Percentiles rank a stretch among this genome's conserved stretches.
These are phyloP conservation scores for Meloidogyne exigua DNA, from an alignment of 1,140 invertebrate genomes.

Conservation along the genomic window DNA sequence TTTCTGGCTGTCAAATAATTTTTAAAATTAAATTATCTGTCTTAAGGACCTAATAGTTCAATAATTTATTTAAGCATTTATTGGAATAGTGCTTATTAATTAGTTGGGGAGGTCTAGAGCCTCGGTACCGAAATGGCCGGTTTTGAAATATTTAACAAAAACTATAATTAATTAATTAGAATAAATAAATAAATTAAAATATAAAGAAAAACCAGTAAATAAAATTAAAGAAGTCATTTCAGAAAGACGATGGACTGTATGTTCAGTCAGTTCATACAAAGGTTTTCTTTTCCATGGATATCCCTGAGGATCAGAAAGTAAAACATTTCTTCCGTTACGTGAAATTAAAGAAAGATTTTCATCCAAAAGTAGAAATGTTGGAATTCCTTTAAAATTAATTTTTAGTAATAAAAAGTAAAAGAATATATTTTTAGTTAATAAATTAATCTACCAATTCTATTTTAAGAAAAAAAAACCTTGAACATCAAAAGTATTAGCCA, in stretches of 20 bases:
- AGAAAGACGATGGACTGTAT: slow-evolving; percentile 33
- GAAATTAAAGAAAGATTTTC: slow-evolving; percentile 33
- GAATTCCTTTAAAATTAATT: slow-evolving; percentile 27
- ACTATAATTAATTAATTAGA: background rate
- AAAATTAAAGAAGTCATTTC: slow-evolving; percentile 36
- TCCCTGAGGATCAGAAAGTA: slow-evolving; percentile 36
- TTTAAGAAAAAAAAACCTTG: slow-evolving; percentile 19
- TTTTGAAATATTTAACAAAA: too few relatives aligned
- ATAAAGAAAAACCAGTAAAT: slow-evolving; percentile 41
- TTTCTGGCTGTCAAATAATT: too few relatives aligned
- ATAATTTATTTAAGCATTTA: too few relatives aligned
- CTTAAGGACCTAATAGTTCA: too few relatives aligned
- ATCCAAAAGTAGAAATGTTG: slow-evolving; percentile 36
- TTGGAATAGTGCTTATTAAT: too few relatives aligned
- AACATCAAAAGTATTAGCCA: slow-evolving; percentile 30
- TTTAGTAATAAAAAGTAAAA: background rate
- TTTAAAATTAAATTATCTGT: too few relatives aligned
- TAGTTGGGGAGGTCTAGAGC: too few relatives aligned
- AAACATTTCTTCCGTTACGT: slow-evolving; percentile 31
- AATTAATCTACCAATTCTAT: background rate
- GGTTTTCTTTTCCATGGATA: slow-evolving; percentile 35
- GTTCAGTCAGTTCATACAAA: slow-evolving; percentile 38
- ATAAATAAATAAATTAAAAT: background rate
- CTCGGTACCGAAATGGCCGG: too few relatives aligned
- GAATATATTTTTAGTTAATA: background rate